A percentile compares a stretch with the other conserved stretches of the same genome.
Conservation (phyloP, 2,888 invertebrate species). For the Lysandra bellargus region DNA sequence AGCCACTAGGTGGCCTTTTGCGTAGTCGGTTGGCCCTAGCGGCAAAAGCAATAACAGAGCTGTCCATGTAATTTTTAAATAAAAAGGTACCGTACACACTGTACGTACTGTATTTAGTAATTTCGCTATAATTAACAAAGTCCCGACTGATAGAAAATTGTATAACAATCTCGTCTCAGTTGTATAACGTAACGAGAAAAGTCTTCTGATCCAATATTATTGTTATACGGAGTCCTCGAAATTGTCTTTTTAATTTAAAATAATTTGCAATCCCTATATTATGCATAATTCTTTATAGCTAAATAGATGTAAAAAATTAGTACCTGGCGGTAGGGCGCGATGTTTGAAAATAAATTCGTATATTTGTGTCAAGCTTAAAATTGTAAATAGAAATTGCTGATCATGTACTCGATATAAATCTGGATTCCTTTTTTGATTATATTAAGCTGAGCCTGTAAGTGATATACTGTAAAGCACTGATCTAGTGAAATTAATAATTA, state of each 20-base stretch:
- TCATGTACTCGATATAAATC: constrained; percentile 48
- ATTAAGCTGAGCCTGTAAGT: constrained; percentile 46
- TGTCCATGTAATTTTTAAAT: too few species aligned
- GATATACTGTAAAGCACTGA: constrained; percentile 42
- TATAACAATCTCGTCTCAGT: neutral
- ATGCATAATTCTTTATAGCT: constrained; percentile 21
- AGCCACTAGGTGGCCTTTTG: neutral
- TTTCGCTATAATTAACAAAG: too few species aligned
- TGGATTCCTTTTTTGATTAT: constrained; percentile 49
- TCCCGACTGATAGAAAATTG: too few species aligned
- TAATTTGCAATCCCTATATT: constrained; percentile 44
- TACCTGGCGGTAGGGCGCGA: constrained; percentile 53
- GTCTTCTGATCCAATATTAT: neutral
- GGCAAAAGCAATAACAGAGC: neutral
- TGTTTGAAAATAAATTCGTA: constrained; percentile 47
- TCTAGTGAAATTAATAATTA: constrained; percentile 6
- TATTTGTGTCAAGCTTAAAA: constrained; percentile 62
- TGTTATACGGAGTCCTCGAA: constrained; percentile 21
- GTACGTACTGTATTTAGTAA: too few species aligned
- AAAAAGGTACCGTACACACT: too few species aligned
- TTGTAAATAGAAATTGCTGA: constrained; percentile 67
- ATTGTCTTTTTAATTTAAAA: constrained; percentile 41
- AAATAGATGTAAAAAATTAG: constrained; percentile 35
- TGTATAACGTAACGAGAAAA: too few species aligned
- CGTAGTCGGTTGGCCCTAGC: neutral